These are phyloP conservation scores for Ophion ventricosus DNA, from an alignment of 2,888 invertebrate genomes.

Conservation along the genomic window DNA sequence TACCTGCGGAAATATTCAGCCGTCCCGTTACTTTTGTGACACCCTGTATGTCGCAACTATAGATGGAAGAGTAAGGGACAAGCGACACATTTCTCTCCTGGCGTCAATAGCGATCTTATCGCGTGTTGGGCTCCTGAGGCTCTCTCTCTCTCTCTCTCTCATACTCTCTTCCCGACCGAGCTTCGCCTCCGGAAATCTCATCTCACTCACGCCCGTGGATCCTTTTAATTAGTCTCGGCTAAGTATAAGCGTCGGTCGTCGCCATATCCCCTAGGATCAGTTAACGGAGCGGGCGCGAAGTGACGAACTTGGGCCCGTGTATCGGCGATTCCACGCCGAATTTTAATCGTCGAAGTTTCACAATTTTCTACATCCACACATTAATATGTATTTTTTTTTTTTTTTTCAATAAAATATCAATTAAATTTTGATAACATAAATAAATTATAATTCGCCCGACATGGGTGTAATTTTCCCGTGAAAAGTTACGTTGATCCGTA, in stretches of 20 bases:
- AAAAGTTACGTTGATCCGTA: not conserved
- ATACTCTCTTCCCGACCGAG: conserved; percentile 54
- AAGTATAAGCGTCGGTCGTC: conserved; percentile 73
- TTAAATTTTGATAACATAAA: too few species aligned
- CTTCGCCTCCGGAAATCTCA: conserved; percentile 39
- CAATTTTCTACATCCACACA: too few species aligned
- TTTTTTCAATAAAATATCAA: not conserved
- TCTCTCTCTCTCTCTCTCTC: not conserved
- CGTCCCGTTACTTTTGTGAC: too few species aligned
- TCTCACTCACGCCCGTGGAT: conserved; percentile 69
- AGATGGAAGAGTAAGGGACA: conserved; percentile 44
- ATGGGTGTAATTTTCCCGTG: not conserved
- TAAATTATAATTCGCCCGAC: too few species aligned
- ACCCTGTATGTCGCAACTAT: too few species aligned
- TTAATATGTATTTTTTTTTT: too few species aligned
- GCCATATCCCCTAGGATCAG: conserved; percentile 64
- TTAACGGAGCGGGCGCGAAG: conserved; percentile 63
- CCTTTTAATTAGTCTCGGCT: conserved; percentile 81
- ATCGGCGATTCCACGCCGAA: conserved; percentile 5
- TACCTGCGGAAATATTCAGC: too few species aligned
- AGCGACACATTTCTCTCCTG: conserved; percentile 65
- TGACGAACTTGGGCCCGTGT: conserved; percentile 35
- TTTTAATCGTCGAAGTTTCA: not conserved
- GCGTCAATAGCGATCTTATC: conserved; percentile 78
- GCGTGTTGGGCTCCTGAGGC: conserved; percentile 62